These are phyloP conservation scores for Salpingus planirostris DNA, from an alignment of 2,888 invertebrate species.

Conservation along the genomic window DNA sequence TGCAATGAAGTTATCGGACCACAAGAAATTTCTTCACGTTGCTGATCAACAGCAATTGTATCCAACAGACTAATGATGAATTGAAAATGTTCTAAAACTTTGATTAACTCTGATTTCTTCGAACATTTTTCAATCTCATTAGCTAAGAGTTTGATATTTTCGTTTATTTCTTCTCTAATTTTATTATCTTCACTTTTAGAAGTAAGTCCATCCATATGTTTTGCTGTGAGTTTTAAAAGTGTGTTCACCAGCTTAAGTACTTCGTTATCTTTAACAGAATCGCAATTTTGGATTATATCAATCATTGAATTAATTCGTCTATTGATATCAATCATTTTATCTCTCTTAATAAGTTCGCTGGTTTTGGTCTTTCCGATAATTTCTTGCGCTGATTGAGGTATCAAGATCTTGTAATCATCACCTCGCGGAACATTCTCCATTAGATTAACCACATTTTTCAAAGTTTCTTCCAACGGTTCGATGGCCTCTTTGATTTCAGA, in stretches of 20 bases:
- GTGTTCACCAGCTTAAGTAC: neutral
- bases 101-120: too few species aligned
- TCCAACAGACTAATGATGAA: too few species aligned
- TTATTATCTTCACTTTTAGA: too few species aligned
- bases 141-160: constrained; percentile 2
- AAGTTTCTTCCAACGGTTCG: constrained; percentile 35
- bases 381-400: constrained; percentile 15
- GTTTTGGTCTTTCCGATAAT: constrained; percentile 8
- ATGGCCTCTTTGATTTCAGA: constrained; percentile 31
- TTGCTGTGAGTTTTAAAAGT: too few species aligned
- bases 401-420: constrained; percentile 17
- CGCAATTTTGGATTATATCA: neutral
- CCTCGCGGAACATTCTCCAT: constrained; percentile 30
- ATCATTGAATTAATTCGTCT: neutral
- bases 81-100: too few species aligned
- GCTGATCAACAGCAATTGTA: too few species aligned
- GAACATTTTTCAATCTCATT: constrained; percentile 2
- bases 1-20: constrained; percentile 26
- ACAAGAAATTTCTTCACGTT: constrained; percentile 28
- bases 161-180: too few species aligned
- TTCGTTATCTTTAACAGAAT: neutral
- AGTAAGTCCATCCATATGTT: too few species aligned
- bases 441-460: constrained; percentile 37
- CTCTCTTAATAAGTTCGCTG: neutral
- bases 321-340: neutral